Conservation (phyloP, 1,140 invertebrate genomes). For the Bombus sibiricus region DNA sequence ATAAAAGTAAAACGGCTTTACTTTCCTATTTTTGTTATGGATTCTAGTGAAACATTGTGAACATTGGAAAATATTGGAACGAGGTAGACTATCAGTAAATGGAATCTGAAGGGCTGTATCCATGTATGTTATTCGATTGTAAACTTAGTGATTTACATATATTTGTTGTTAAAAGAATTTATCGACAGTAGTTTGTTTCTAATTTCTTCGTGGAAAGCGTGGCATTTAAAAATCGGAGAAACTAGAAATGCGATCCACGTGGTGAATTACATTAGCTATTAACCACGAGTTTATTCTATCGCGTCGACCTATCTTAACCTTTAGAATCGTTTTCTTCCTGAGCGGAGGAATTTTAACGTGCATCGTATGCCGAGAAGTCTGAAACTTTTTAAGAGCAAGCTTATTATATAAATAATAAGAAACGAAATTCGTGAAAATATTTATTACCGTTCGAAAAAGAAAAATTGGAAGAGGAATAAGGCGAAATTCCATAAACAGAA, state of each 20-base stretch:
- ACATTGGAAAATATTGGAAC: too few species aligned
- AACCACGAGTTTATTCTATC: neutral
- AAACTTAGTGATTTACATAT: too few species aligned
- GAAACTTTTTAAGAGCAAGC: neutral
- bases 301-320: neutral
- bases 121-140: too few species aligned
- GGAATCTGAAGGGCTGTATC: neutral
- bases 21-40: neutral
- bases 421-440: neutral
- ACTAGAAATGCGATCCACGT: too few species aligned
- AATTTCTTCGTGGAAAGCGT: neutral
- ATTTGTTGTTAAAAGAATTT: neutral
- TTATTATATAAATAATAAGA: too few species aligned
- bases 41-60: neutral
- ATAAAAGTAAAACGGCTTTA: neutral
- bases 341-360: neutral
- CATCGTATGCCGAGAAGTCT: neutral
- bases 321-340: too few species aligned
- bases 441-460: neutral
- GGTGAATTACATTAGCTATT: too few species aligned
- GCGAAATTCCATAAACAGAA: neutral
- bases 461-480: neutral
- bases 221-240: too few species aligned
- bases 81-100: neutral
- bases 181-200: neutral